Evolutionary conservation across 64 coral and sea anemone species (phyloP).

Genomic region (Porites australiensis): DNA sequence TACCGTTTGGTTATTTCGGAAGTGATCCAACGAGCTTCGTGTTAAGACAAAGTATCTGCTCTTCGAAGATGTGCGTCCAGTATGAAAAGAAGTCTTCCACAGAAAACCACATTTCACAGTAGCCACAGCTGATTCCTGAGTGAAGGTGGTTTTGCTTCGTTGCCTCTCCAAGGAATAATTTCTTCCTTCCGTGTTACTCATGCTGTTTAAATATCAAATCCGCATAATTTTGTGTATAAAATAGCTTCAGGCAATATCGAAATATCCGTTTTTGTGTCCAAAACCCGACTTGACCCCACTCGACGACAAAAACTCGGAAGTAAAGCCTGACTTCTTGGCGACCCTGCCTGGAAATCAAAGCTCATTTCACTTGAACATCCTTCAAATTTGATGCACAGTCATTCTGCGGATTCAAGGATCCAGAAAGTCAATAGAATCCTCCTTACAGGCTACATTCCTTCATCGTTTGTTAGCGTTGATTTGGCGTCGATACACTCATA

Average conservation of each 20-base stretch:
- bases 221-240: neutral
- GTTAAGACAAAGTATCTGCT: constrained; percentile 85
- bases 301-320: too few relatives aligned
- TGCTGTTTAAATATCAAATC: neutral
- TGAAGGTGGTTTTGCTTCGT: neutral
- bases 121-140: constrained; percentile 11
- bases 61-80: constrained; percentile 58
- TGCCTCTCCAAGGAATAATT: neutral
- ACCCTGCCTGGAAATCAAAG: too few relatives aligned
- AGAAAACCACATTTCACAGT: constrained; percentile 73
- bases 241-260: neutral
- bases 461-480: too few relatives aligned
- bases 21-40: constrained; percentile 83
- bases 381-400: too few relatives aligned
- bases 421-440: too few relatives aligned
- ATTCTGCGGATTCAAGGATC: too few relatives aligned
- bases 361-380: too few relatives aligned
- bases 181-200: constrained; percentile 20
- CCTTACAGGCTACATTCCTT: too few relatives aligned
- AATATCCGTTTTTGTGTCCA: too few relatives aligned
- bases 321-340: too few relatives aligned
- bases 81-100: constrained; percentile 67
- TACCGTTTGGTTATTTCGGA: constrained; percentile 80
- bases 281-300: too few relatives aligned
- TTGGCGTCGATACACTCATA: too few relatives aligned